These are phyloP conservation scores for Gymnogyps californianus DNA, from an alignment of 2,113 vertebrate species.

Conservation along the genomic window DNA sequence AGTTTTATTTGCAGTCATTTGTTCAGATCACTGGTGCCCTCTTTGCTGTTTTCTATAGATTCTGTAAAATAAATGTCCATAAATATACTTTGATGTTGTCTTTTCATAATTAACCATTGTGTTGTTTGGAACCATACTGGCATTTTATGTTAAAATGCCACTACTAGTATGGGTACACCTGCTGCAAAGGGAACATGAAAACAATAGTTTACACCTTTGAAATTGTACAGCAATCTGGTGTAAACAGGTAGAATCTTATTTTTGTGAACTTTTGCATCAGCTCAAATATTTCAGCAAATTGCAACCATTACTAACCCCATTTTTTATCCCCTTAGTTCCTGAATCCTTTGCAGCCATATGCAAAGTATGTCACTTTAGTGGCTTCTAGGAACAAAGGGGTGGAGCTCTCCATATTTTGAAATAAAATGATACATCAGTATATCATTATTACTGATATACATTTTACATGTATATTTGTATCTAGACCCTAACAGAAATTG, in stretches of 20 bases:
- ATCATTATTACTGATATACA: conserved; percentile 51
- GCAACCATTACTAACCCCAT: not conserved
- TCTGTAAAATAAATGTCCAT: conserved; percentile 78
- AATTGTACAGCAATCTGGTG: conserved; percentile 61
- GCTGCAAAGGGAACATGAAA: conserved; percentile 69
- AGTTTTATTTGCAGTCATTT: conserved; percentile 72
- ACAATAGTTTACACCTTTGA: conserved; percentile 70
- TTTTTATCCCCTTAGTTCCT: not conserved
- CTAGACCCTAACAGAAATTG: conserved; percentile 19
- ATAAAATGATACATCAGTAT: not conserved
- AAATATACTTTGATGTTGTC: conserved; percentile 76
- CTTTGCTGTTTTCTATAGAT: conserved; percentile 68
- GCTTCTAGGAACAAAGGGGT: conserved; percentile 22
- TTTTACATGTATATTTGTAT: conserved; percentile 53
- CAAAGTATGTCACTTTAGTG: not conserved
- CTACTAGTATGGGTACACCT: conserved; percentile 77
- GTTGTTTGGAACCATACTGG: conserved; percentile 78
- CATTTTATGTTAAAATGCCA: conserved; percentile 81
- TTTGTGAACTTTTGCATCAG: not conserved
- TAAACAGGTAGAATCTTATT: conserved; percentile 63
- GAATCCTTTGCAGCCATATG: not conserved
- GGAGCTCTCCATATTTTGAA: conserved; percentile 8
- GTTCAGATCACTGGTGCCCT: conserved; percentile 66
- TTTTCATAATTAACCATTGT: conserved; percentile 81
- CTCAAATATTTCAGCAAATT: conserved; percentile 39